Evolutionary conservation across 2,888 invertebrate species (phyloP), one percentile per base, ranked within the genome.

Genomic region (Heterodera filipjevi): DNA sequence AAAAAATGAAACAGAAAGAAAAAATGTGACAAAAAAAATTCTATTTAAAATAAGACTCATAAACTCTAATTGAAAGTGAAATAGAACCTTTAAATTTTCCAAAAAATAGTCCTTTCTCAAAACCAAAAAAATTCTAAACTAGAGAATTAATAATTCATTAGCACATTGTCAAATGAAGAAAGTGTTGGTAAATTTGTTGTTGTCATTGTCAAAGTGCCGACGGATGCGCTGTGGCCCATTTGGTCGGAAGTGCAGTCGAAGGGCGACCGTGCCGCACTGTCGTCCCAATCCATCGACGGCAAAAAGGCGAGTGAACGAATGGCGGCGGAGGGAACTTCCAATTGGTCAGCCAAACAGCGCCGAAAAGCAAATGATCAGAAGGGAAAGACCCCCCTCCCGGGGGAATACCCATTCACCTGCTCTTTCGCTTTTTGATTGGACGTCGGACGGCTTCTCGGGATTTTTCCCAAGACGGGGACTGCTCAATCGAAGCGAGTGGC

Each of bases 401-500:
- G n/a, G n/a, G n/a, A 5, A 35, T 68, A 70, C 22, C n/a, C 39
- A 27, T 22, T 44, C 27, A 71, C 71, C 35, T 49, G 33, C 71
- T 71, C 33, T 53, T 71, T 16, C 71, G 33, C 16, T 71, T 71
- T n/a, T 5, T 71, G 27, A 71, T 49, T 3, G 49, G 71, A 14
- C 71, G 71, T 33, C 49, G 46, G 6, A 53, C 16, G 46, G 71
- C 71, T 35, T 71, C 71, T 35, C 49, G 30, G 27, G 71, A 71
- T 35, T 71, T 71, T 27, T 71, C 71, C 30, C 71, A 46, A 71
- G 49, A 71, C 46, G 71, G 71, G 27, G 71, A 71, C 27, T 59
- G 59, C 27, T 59, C 59, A 30, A 59, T 59, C 59, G 59, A 10
- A 59, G n/a, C 27, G 59, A 27, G 27, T n/a, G 8, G 59, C 59